Conservation (phyloP, 2,888 invertebrate genomes). For the Agrilus mali region DNA sequence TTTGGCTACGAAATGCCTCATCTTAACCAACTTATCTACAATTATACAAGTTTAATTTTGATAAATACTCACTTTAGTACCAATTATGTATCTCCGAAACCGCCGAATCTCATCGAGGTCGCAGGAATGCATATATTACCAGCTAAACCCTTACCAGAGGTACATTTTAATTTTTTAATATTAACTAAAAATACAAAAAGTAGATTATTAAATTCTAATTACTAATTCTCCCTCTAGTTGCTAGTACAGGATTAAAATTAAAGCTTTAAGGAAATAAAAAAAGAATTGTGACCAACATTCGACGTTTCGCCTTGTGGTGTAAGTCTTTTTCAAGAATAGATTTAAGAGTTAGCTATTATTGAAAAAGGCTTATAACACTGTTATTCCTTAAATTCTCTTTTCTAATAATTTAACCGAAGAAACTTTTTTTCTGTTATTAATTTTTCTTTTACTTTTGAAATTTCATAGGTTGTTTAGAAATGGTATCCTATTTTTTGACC, state of each 20-base stretch:
- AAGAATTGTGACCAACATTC: too few relatives aligned
- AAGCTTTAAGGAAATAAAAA: too few relatives aligned
- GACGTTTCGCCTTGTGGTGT: too few relatives aligned
- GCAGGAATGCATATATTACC: constrained; percentile 37
- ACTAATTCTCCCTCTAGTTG: neutral
- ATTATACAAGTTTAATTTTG: constrained; percentile 37
- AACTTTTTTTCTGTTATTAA: too few relatives aligned
- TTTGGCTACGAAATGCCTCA: constrained; percentile 35
- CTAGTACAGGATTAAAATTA: too few relatives aligned
- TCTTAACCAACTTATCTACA: constrained; percentile 34
- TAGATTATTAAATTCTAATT: neutral
- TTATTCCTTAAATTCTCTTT: too few relatives aligned
- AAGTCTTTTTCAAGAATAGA: too few relatives aligned
- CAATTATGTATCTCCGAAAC: constrained; percentile 39
- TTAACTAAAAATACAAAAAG: neutral
- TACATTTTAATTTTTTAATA: constrained; percentile 17
- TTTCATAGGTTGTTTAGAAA: too few relatives aligned
- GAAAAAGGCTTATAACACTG: too few relatives aligned
- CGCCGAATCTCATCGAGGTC: constrained; percentile 40
- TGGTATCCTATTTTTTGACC: neutral
- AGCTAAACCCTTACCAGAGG: constrained; percentile 35
- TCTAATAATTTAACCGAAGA: too few relatives aligned
- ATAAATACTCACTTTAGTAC: constrained; percentile 42
- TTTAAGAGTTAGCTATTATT: too few relatives aligned
- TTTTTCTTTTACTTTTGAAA: too few relatives aligned